A percentile compares a stretch with the other conserved stretches of the same genome.
These are phyloP conservation scores for Jacana jacana DNA, from an alignment of 2,113 vertebrate genomes.

Conservation along the genomic window DNA sequence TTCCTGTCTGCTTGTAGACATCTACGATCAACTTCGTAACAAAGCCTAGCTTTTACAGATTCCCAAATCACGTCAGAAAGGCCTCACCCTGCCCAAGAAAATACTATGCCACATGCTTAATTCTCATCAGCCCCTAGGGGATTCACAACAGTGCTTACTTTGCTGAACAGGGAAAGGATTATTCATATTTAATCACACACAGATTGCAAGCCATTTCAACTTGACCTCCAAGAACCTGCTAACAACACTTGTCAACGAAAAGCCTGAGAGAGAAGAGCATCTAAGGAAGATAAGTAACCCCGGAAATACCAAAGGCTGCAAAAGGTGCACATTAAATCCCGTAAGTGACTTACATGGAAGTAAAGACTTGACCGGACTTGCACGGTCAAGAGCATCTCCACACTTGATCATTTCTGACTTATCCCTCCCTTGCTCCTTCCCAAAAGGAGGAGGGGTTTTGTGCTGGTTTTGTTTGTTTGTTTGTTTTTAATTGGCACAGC, in stretches of 20 bases:
- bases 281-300: not conserved
- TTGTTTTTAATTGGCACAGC: not conserved
- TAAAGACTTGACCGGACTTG: not conserved
- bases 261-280: not conserved
- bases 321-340: not conserved
- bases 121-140: not conserved
- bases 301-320: not conserved
- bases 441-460: not conserved
- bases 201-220: not conserved
- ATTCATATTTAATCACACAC: conserved; percentile 32
- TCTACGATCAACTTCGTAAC: rapidly evolving
- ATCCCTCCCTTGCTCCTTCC: not conserved
- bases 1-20: not conserved
- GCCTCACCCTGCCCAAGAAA: not conserved
- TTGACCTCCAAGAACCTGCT: conserved; percentile 42
- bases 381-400: not conserved
- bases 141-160: conserved; percentile 7
- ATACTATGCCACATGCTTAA: not conserved
- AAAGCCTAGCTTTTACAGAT: not conserved
- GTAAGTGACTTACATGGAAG: not conserved
- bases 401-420: not conserved
- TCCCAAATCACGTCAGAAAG: not conserved
- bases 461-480: not conserved
- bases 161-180: conserved; percentile 26
- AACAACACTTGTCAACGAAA: conserved; percentile 14